These are phyloP conservation scores for Labroides dimidiatus DNA, from an alignment of 2,797 vertebrate genomes.

Conservation along the genomic window DNA sequence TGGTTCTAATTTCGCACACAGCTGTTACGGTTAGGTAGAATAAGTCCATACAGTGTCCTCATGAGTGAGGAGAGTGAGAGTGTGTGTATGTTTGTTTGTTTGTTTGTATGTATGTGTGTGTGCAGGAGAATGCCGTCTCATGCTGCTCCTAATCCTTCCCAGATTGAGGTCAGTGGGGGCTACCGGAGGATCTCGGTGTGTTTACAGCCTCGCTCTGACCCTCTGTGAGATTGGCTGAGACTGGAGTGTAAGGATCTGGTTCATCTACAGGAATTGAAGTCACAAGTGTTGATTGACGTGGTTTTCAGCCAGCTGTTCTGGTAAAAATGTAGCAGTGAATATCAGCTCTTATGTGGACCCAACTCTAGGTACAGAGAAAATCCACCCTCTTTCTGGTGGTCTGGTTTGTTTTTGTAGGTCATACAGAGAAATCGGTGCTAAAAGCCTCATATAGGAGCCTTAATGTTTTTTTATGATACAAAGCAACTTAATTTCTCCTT, in stretches of 20 bases:
- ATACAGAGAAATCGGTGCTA: too few relatives aligned
- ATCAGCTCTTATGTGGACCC: too few relatives aligned
- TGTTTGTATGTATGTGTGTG: slow-evolving; percentile 7
- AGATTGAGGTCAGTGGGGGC: slow-evolving; percentile 79
- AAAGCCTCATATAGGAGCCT: too few relatives aligned
- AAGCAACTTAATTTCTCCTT: too few relatives aligned
- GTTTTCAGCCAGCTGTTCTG: slow-evolving; percentile 6
- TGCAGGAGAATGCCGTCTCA: slow-evolving; percentile 57
- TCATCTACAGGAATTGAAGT: slow-evolving; percentile 34
- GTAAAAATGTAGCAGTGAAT: too few relatives aligned
- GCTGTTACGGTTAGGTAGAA: slow-evolving; percentile 15
- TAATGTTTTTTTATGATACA: too few relatives aligned
- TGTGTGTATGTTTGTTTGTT: slow-evolving; percentile 8
- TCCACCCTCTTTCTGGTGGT: too few relatives aligned
- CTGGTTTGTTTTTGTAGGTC: too few relatives aligned
- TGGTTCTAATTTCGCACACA: slow-evolving; percentile 6
- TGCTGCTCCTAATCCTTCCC: slow-evolving; percentile 71
- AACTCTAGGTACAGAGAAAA: too few relatives aligned
- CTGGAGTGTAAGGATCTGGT: slow-evolving; percentile 41
- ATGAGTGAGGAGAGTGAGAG: slow-evolving; percentile 10
- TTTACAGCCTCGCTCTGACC: slow-evolving; percentile 57
- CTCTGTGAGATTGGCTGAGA: slow-evolving; percentile 44
- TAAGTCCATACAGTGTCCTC: slow-evolving; percentile 11
- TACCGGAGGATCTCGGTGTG: slow-evolving; percentile 61
- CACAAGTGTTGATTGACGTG: slow-evolving; percentile 2